These are phyloP conservation scores for Keiferia lycopersicella DNA, from an alignment of 2,888 invertebrate species.

Conservation along the genomic window DNA sequence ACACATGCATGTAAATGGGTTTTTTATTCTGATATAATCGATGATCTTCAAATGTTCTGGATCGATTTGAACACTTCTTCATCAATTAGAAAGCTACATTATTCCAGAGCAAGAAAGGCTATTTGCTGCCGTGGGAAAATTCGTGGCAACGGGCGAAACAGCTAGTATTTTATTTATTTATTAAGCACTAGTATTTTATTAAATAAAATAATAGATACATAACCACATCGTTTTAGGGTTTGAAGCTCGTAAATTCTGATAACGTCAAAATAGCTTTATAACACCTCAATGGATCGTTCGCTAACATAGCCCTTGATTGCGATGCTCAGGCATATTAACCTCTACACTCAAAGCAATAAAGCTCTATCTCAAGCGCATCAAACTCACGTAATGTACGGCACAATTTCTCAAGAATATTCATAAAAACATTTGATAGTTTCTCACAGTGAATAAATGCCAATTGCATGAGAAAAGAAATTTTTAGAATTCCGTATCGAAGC, in stretches of 20 bases:
- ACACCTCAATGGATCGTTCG: constrained; percentile 30
- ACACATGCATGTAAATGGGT: too few species aligned
- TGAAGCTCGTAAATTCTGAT: constrained; percentile 21
- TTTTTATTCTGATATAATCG: not conserved
- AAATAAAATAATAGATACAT: too few species aligned
- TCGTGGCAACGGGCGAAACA: too few species aligned
- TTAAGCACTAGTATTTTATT: too few species aligned
- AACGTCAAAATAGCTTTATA: constrained; percentile 28
- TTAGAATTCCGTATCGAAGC: not conserved
- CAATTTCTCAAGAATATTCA: constrained; percentile 35
- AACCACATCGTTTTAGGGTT: constrained; percentile 5
- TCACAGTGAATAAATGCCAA: constrained; percentile 36
- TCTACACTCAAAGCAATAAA: constrained; percentile 31
- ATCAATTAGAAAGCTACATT: too few species aligned
- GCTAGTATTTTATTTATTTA: too few species aligned
- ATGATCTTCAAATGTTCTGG: not conserved
- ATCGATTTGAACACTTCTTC: too few species aligned
- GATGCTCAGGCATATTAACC: constrained; percentile 29
- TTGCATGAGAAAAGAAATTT: constrained; percentile 27
- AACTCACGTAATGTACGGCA: constrained; percentile 30
- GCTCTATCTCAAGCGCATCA: constrained; percentile 27
- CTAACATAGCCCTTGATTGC: constrained; percentile 28
- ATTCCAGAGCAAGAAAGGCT: too few species aligned
- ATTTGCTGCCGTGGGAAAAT: too few species aligned
- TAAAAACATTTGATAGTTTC: constrained; percentile 36